Base-by-base conservation (phyloP, 2,113 vertebrate species). In the Periophthalmodon schlosseri region DNA sequence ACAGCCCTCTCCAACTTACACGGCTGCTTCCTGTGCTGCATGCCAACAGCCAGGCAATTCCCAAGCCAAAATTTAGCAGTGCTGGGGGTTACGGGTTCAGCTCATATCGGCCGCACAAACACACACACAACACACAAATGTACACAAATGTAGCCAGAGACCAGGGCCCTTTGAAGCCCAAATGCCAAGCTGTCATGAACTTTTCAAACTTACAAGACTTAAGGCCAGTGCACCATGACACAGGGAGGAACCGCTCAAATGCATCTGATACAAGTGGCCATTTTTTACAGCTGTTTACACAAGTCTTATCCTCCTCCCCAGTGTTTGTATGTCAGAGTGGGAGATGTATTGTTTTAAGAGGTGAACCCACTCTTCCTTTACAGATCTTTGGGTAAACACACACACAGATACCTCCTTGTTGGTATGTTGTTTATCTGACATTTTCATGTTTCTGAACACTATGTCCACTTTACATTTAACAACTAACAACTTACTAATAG, bases 1-100 rank as follows among this genome's bases (percentile, higher is more conserved):
- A 74, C 36, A 52, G 39, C 54, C 58, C 44, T 46, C 54, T 69
- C 69, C 73, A 73, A 83, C 70, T 61, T 70, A 68, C 74, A 72
- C 72, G 23, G 81, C 77, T 68, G 63, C 80, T 87, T 87, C 85
- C 83, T 82, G 60, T 68, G 69, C 70, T 54, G 70, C 23, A 78
- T 91, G 90, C 90, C 93, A 93, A 91, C 64, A 78, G 73, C 71
- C 81, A 76, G 3, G 66, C 47, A 56, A 33, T 46, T 76, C 74
- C 76, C 20, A 60, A 87, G 87, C 89, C 92, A 92, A 77, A 65
- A 75, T 79, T 73, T 12, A 80, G 72, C 65, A 81, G 74, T 64
- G 70, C 74, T 56, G 81, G 72, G 68, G 85, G 72, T 84, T 84
- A 69, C 75, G 69, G 71, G 76, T 79, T 86, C 80, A 85, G 79